Evolutionary conservation across 1,140 invertebrate genomes (phyloP), one percentile per base, ranked within the genome.

Genomic region (Diplogasteroides magnus): DNA sequence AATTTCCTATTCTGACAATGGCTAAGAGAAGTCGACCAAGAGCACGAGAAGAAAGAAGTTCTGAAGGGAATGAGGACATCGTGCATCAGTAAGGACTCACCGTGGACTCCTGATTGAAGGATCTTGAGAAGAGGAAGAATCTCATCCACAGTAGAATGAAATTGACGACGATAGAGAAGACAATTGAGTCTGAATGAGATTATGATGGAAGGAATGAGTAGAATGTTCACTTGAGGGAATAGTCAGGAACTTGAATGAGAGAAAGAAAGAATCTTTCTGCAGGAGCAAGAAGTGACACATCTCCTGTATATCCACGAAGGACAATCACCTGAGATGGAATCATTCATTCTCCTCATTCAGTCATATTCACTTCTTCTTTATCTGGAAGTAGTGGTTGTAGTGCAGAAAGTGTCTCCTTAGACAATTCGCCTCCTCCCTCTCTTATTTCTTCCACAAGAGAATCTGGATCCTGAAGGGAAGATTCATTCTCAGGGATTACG

Each of bases 371-470:
- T 26, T 68, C 57, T 1, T 68, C 66, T 6, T 64, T 26, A 31
- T 68, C 66, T 13, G 66, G 66, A 14, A 68, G 66, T 15, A 68
- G 28, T 6, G 48, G 27, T 25, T 31, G 28, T n/a, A 68, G 57
- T 19, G 57, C 59, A 6, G 27, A 6, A 2, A 68, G 59, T n/a
- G 29, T 59, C 31, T 68, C 66, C 57, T 2, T 14, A 15, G 15
- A n/a, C 19, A 62, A 62, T 62, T 15, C 13, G 1, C 66, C 56
- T 27, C 37, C 2, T 15, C 29, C 27, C 26, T 61, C 23, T 98
- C 98, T 95, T 95, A 95, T 87, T 95, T 98, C 88, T 89, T 98
- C 85, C 95, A 98, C 37, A 19, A 48, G 37, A 6, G 37, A 6
- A 6, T 19, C 6, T 6, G 37, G 37, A 19, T 48, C 37, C 37